These are phyloP conservation scores for Nymphalis polychloros DNA, from an alignment of 2,888 invertebrate species.

Conservation along the genomic window DNA sequence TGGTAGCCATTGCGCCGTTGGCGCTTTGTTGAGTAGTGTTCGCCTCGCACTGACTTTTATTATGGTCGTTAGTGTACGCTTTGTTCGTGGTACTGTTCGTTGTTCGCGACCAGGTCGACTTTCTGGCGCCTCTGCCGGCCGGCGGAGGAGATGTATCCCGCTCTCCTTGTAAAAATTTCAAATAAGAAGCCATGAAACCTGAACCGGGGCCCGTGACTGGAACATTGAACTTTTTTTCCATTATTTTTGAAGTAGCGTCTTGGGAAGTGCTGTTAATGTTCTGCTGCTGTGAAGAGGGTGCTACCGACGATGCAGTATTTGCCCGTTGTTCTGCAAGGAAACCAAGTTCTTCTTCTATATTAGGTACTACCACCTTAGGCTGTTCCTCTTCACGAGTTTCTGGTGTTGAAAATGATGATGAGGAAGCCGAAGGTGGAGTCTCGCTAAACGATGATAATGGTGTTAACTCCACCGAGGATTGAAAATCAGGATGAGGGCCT, in stretches of 20 bases:
- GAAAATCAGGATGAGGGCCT: conserved; percentile 85
- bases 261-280: conserved; percentile 74
- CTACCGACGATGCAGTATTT: conserved; percentile 77
- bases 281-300: conserved; percentile 78
- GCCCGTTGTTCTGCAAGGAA: conserved; percentile 86
- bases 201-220: conserved; percentile 84
- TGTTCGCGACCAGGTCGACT: conserved; percentile 84
- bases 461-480: conserved; percentile 84
- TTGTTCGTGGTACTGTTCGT: conserved; percentile 69
- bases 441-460: conserved; percentile 82
- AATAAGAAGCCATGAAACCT: conserved; percentile 93
- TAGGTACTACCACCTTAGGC: conserved; percentile 93
- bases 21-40: conserved; percentile 67
- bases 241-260: conserved; percentile 75
- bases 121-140: conserved; percentile 84
- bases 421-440: conserved; percentile 81
- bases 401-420: conserved; percentile 80
- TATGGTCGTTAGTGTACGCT: conserved; percentile 66
- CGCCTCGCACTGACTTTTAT: conserved; percentile 66
- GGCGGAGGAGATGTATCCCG: conserved; percentile 91
- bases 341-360: conserved; percentile 93
- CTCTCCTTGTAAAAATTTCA: conserved; percentile 92
- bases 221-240: conserved; percentile 83
- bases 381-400: conserved; percentile 85
- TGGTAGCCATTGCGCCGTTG: conserved; percentile 68